These are phyloP conservation scores for Toxonevra muliebris DNA, from an alignment of 2,888 invertebrate species.

Conservation along the genomic window DNA sequence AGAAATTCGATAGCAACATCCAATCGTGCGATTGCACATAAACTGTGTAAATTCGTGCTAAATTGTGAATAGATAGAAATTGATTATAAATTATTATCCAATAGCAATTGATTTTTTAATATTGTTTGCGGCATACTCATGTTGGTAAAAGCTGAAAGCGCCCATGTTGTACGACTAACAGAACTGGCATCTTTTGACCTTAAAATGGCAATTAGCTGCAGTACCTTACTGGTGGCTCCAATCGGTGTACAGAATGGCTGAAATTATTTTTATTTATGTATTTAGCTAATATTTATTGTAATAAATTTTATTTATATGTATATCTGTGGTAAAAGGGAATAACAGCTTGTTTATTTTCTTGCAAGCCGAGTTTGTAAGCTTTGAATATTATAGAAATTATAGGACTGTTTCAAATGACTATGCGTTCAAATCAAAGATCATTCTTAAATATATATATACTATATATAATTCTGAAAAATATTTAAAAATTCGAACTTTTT, in stretches of 20 bases:
- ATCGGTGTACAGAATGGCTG: constrained; percentile 71
- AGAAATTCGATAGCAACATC: constrained; percentile 77
- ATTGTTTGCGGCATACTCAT: constrained; percentile 71
- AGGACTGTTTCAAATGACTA: no score
- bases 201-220: constrained; percentile 79
- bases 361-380: no score
- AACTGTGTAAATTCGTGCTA: constrained; percentile 84
- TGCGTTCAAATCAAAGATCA: no score
- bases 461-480: no score
- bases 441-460: no score
- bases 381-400: no score
- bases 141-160: constrained; percentile 83
- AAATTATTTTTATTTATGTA: constrained; percentile 25
- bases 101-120: background rate
- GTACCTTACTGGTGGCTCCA: constrained; percentile 83
- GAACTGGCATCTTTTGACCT: constrained; percentile 77
- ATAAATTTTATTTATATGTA: no score
- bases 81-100: background rate
- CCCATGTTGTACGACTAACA: constrained; percentile 82
- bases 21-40: constrained; percentile 80
- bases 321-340: no score
- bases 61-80: constrained; percentile 52
- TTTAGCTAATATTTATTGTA: no score
- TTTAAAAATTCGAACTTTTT: no score
- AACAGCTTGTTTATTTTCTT: no score